Base-by-base conservation (phyloP, 2,113 vertebrate genomes). In the Sorex fumeus region DNA sequence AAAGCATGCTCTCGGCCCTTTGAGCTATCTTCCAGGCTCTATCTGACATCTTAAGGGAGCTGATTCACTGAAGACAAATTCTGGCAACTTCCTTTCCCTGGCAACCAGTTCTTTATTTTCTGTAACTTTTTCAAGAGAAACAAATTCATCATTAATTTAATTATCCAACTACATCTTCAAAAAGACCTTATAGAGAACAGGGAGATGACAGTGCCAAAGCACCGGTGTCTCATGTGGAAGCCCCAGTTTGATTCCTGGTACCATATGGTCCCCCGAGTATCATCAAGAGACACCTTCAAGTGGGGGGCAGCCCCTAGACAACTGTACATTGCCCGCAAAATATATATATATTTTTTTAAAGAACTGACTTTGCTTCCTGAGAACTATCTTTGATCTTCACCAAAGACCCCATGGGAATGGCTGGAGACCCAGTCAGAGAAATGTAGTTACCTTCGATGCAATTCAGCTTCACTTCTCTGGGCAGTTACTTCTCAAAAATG, bases 91-190 rank as follows among this genome's bases (percentile, higher is more conserved):
- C 27, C 45, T 36, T 88, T 75, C 87, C 30, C n/a, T 83, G 30
- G 71, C 13, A 70, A 43, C 70, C 18, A 57, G 2, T 57, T 86
- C n/a, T 77, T 82, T 11, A 71, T 57, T 30, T 32, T 30, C 8
- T 32, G 79, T 78, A 53, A 40, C 2, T 75, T 87, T 87, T 36
- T 75, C 69, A 83, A 79, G 23, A 76, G 57, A 94, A 1, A 2
- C 15, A 50, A 87, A n/a, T 34, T 76, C 70, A 71, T 77, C 71
- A 70, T 74, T 79, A 88, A 89, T 43, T 13, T 5, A 83, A 15
- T 64, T 88, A 19, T 57, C 47, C 27, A 75, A 30, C 7, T 57
- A 28, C 7, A 34, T n/a, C 72, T 70, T 69, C 6, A 57, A 70
- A 92, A 74, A 85, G n/a, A 57, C 4, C 23, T 60, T 15, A 60